Evolutionary conservation across 2,113 vertebrate genomes (phyloP).

Genomic region (Tenebrosternarchus preto): DNA sequence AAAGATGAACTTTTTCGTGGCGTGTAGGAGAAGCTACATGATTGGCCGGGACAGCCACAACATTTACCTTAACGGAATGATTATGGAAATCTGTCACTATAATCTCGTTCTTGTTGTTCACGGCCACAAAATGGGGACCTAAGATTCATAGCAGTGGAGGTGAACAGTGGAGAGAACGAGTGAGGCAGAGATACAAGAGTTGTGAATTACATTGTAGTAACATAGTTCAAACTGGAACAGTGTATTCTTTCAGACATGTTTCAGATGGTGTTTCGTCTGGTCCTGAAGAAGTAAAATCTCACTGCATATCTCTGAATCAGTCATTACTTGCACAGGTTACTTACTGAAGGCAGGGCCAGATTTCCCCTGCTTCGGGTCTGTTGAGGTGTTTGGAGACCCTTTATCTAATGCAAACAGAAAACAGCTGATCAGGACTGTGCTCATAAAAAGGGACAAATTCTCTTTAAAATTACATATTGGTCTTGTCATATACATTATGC

Average conservation of each 20-base stretch:
- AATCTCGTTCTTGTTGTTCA: constrained; percentile 98
- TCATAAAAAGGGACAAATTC: too few species aligned
- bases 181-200: neutral
- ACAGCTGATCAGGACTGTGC: neutral
- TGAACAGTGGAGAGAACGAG: neutral
- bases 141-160: constrained; percentile 37
- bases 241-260: too few species aligned
- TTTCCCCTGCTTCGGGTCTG: constrained; percentile 80
- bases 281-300: neutral
- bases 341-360: constrained; percentile 79
- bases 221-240: neutral
- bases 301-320: neutral
- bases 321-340: constrained; percentile 47
- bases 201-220: neutral
- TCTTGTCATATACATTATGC: too few species aligned
- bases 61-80: constrained; percentile 98
- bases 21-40: too few species aligned
- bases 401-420: constrained; percentile 71
- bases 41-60: too few species aligned
- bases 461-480: too few species aligned
- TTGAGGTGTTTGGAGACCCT: constrained; percentile 74
- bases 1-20: neutral
- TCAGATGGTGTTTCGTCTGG: neutral
- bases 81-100: constrained; percentile 98
- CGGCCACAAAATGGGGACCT: constrained; percentile 97